Conservation (phyloP, 2,113 vertebrate species). For the Eulemur macaco region DNA sequence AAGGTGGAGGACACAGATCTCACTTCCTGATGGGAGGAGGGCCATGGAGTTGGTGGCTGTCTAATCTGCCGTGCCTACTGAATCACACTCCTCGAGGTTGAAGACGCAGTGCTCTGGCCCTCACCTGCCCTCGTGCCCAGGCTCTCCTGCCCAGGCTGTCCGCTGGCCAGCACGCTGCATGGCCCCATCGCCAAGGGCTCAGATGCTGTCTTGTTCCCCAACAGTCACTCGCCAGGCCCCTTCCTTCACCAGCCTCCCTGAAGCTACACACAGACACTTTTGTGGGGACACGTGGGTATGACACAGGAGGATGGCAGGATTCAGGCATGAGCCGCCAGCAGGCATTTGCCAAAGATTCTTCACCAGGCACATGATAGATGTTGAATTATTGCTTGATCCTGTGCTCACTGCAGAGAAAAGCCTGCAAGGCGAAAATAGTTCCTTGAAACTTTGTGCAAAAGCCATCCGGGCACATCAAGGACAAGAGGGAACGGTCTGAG, state of each 20-base stretch:
- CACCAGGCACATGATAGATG: neutral
- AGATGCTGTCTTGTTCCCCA: neutral
- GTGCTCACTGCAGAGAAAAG: neutral
- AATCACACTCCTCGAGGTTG: neutral
- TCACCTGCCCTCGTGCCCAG: neutral
- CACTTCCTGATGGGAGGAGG: neutral
- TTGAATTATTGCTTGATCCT: neutral
- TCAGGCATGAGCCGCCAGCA: neutral
- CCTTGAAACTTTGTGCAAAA: neutral
- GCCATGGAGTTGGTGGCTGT: neutral
- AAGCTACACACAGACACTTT: neutral
- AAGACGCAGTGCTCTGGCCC: neutral
- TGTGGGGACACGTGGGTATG: neutral
- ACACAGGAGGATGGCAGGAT: neutral
- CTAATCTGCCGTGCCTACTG: neutral
- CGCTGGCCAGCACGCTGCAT: neutral
- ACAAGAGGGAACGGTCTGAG: neutral
- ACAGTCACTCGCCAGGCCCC: neutral
- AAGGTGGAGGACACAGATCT: neutral
- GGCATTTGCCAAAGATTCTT: neutral
- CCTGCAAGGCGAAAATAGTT: neutral
- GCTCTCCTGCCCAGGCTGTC: neutral
- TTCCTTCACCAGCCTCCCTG: neutral
- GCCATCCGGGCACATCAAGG: neutral
- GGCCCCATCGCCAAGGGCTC: neutral